phyloP scores from a whole-genome alignment of 2,797 vertebrate genomes.

The Mycteria americana region DNA sequence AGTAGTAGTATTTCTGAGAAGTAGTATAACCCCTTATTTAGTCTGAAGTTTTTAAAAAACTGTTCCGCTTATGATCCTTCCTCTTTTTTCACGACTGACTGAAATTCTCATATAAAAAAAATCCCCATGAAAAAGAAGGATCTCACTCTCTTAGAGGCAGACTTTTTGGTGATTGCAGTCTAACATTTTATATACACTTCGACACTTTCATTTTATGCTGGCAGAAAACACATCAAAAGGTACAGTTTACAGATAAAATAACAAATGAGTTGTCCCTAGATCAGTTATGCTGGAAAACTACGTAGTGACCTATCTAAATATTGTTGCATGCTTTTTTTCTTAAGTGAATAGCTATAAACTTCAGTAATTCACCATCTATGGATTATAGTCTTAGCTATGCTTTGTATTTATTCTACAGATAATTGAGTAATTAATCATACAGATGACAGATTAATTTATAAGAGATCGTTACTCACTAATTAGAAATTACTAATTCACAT shows the following conservation, averaged over 20 bases:
- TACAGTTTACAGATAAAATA: background rate
- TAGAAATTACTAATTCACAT: background rate
- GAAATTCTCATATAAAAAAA: background rate
- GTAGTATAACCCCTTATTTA: background rate
- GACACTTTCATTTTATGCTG: background rate
- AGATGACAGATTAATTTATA: background rate
- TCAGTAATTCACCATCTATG: background rate
- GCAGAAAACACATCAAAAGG: background rate
- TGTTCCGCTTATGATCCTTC: background rate
- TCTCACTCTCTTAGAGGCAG: background rate
- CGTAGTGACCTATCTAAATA: background rate
- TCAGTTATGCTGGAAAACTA: background rate
- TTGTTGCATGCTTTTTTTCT: background rate
- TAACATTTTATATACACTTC: background rate
- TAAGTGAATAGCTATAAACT: background rate
- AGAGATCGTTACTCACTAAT: background rate
- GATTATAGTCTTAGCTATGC: background rate
- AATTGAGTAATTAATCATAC: background rate
- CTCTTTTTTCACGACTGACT: background rate
- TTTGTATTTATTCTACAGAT: background rate
- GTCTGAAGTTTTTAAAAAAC: background rate
- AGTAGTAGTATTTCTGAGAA: background rate
- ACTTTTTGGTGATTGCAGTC: background rate
- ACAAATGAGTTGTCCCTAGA: background rate
- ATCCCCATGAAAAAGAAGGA: background rate